Conservation (phyloP, 2,888 invertebrate genomes). For the Iselma pallidipennis region DNA sequence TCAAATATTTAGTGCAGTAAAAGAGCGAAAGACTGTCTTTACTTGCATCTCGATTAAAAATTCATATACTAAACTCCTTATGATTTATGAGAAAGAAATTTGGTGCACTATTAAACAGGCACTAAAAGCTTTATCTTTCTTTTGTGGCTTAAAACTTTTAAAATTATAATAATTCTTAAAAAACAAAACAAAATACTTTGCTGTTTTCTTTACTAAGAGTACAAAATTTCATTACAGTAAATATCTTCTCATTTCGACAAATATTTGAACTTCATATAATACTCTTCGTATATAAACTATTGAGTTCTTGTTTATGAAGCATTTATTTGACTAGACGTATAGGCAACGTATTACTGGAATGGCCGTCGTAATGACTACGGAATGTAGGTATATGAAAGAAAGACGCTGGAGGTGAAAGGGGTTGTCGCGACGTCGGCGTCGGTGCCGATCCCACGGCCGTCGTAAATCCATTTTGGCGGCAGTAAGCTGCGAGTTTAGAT, state of each 20-base stretch:
- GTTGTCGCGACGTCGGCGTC: slow-evolving; percentile 10
- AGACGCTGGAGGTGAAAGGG: slow-evolving; percentile 20
- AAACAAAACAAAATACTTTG: too few relatives aligned
- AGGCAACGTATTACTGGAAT: neutral
- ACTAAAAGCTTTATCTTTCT: neutral
- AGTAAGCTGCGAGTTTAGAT: slow-evolving; percentile 36
- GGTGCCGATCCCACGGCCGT: slow-evolving; percentile 9
- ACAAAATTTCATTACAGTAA: too few relatives aligned
- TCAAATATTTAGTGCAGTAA: neutral
- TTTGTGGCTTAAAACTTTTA: too few relatives aligned
- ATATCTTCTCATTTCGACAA: too few relatives aligned
- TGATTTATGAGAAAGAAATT: neutral
- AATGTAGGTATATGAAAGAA: neutral
- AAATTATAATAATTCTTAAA: too few relatives aligned
- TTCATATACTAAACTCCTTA: neutral
- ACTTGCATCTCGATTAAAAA: neutral
- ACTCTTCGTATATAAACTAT: too few relatives aligned
- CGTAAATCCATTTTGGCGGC: slow-evolving; percentile 35
- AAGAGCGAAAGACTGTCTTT: neutral
- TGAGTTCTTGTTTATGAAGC: too few relatives aligned
- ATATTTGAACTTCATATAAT: too few relatives aligned
- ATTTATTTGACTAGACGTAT: neutral
- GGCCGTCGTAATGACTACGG: neutral
- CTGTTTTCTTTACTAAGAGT: too few relatives aligned
- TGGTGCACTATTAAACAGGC: neutral